phyloP scores from a whole-genome alignment of 2,113 vertebrate genomes.

The Dicrurus megarhynchus region DNA sequence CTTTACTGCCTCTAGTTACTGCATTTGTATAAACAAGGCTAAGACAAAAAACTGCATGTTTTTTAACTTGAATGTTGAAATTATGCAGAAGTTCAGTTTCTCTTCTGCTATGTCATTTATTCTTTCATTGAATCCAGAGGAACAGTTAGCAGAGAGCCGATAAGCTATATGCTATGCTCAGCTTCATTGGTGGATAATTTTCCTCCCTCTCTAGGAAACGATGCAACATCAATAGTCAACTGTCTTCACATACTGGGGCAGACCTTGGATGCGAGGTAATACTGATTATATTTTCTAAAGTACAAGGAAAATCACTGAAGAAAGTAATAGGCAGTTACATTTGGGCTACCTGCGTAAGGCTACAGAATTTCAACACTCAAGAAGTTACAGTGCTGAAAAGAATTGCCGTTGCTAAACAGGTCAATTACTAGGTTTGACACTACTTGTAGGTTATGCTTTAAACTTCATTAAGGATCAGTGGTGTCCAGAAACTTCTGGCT shows the following conservation, averaged over 20 bases:
- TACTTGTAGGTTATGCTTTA: neutral
- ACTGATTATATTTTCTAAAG: neutral
- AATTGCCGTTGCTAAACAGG: neutral
- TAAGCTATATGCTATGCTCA: neutral
- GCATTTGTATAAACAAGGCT: constrained; percentile 53
- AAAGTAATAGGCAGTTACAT: neutral
- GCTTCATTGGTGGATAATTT: neutral
- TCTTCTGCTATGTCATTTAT: constrained; percentile 23
- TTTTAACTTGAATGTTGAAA: constrained; percentile 40
- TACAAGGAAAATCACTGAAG: neutral
- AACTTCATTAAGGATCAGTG: neutral
- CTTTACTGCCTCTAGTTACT: constrained; percentile 61
- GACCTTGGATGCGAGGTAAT: constrained; percentile 92
- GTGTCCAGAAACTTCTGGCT: neutral
- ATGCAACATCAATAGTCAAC: constrained; percentile 94
- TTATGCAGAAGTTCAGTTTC: neutral
- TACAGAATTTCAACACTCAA: neutral
- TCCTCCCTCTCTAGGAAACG: constrained; percentile 82
- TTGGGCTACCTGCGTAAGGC: neutral
- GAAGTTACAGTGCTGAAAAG: neutral
- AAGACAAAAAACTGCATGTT: constrained; percentile 63
- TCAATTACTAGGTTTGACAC: neutral
- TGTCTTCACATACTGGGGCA: constrained; percentile 96
- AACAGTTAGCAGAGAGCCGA: neutral
- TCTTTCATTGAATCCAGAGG: neutral